A percentile compares a stretch with the other conserved stretches of the same genome.
Evolutionary conservation across 1,140 invertebrate genomes (phyloP).

Genomic region (Chymomyza costata): DNA sequence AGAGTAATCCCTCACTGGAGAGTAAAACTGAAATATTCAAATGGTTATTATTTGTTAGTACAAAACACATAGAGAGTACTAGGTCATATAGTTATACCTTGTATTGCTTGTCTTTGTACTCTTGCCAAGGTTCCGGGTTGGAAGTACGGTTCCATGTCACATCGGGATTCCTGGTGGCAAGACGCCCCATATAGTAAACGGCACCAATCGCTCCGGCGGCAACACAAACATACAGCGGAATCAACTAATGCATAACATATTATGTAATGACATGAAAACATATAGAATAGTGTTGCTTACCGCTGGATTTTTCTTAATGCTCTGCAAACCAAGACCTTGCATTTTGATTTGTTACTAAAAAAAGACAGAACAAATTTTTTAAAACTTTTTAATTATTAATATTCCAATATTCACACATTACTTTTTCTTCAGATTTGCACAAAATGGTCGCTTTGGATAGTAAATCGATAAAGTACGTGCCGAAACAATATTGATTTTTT

Average conservation of each 20-base stretch:
- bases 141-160: constrained; percentile 84
- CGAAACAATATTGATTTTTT: too few species aligned
- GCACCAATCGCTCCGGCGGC: constrained; percentile 80
- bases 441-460: too few species aligned
- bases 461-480: too few species aligned
- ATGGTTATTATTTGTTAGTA: constrained; percentile 12
- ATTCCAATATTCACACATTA: neutral
- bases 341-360: constrained; percentile 51
- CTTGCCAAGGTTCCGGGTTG: constrained; percentile 88
- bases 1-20: constrained; percentile 79
- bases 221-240: constrained; percentile 86
- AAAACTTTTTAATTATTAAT: too few species aligned
- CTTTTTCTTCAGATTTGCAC: neutral
- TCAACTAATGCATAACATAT: constrained; percentile 78
- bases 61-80: neutral
- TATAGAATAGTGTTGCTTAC: constrained; percentile 74
- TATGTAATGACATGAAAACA: constrained; percentile 16
- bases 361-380: too few species aligned
- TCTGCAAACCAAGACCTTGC: constrained; percentile 77
- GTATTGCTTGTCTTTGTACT: constrained; percentile 86
- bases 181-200: constrained; percentile 79
- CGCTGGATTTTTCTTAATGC: constrained; percentile 80
- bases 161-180: constrained; percentile 86
- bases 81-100: constrained; percentile 79
- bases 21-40: constrained; percentile 79